These are phyloP conservation scores for Cyphomyrmex costatus DNA, from an alignment of 1,140 invertebrate genomes.

Conservation along the genomic window DNA sequence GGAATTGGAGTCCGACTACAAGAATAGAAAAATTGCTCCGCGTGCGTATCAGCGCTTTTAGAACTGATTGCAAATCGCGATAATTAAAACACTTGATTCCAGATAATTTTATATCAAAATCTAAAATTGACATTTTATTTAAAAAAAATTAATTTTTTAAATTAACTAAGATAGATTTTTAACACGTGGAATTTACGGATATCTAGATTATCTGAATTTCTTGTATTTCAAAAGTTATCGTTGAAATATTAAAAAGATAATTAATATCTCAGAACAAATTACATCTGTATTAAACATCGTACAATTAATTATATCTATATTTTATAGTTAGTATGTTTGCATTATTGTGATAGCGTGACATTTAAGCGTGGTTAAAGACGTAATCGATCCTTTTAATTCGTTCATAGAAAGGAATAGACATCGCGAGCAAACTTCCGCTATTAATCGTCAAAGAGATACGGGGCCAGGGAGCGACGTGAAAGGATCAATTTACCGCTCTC, in stretches of 20 bases:
- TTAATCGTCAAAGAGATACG: slow-evolving; percentile 57
- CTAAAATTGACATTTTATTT: neutral
- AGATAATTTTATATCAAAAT: neutral
- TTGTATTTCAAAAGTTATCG: neutral
- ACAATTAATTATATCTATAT: slow-evolving; percentile 7
- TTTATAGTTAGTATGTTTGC: neutral
- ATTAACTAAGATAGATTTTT: neutral
- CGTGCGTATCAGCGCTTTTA: slow-evolving; percentile 26
- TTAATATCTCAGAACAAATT: neutral
- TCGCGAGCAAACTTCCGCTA: slow-evolving; percentile 28
- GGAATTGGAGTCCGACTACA: slow-evolving; percentile 44
- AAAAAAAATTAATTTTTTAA: neutral
- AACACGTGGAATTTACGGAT: neutral
- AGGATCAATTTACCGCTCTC: slow-evolving; percentile 64
- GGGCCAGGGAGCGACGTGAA: slow-evolving; percentile 54
- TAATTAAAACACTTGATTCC: neutral
- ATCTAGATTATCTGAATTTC: neutral
- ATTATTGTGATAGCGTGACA: neutral
- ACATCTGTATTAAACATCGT: neutral
- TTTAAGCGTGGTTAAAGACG: neutral
- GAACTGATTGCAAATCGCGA: neutral
- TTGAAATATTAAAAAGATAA: neutral
- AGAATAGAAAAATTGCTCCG: slow-evolving; percentile 59
- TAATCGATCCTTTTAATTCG: neutral
- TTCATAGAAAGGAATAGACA: slow-evolving; percentile 33